Evolutionary conservation across 2,888 invertebrate species (phyloP), one percentile per base, ranked within the genome.

Genomic region (Limnephilus rhombicus): DNA sequence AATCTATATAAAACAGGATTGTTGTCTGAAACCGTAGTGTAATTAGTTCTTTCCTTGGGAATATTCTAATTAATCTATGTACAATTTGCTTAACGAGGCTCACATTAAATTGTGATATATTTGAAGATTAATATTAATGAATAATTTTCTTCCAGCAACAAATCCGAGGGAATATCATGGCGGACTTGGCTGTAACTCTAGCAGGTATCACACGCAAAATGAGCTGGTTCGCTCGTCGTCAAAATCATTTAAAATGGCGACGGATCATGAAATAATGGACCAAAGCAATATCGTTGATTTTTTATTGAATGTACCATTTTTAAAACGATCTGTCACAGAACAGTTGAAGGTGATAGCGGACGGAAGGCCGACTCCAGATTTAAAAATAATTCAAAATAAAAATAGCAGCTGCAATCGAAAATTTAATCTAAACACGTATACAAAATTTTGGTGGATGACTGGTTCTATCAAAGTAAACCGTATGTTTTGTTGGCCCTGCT

Each of bases 361-460:
- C 12, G 45, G 45, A 86, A 49, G 86, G n/a, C 41, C 41, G 9
- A 45, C 45, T 49, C 86, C 86, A 9, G n/a, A 86, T n/a, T 86
- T 86, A 49, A 29, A 86, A 45, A 41, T 86, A 37, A 31, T 31
- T 82, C 31, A 82, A 31, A 15, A 31, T 82, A 83, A 83, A 83
- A 83, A 83, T 3, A 18, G 34, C 4, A 34, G 29, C 15, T 45
- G n/a, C 29, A 49, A 24, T n/a, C 49, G 86, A 9, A 86, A 86
- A 86, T 86, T 49, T 3, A 41, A 45, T 86, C 7, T 45, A 13
- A 86, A 49, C n/a, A 41, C 15, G 15, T 85, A 45, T 49, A 29
- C 24, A 4, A 45, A 29, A n/a, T 86, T 12, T 86, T 13, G 13
- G 2, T 45, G 86, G 86, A n/a, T 86, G 24, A 15, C 86, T 13